Conservation (phyloP, 2,113 vertebrate genomes). For the Uropsilus gracilis region DNA sequence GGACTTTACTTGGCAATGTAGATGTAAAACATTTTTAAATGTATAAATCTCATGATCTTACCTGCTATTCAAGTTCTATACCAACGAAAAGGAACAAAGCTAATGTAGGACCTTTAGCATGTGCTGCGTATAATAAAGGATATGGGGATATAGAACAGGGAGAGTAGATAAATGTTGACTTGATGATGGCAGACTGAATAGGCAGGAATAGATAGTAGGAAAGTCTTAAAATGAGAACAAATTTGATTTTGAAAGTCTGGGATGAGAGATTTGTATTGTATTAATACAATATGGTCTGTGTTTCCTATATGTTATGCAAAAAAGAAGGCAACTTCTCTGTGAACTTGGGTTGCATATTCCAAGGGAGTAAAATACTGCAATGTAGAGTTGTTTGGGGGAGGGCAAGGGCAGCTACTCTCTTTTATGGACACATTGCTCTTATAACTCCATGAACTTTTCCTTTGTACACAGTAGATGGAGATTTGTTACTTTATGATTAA, state of each 20-base stretch:
- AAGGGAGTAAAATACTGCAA: background rate
- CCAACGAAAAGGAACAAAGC: background rate
- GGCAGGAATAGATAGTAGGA: background rate
- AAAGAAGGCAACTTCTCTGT: background rate
- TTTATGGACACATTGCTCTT: background rate
- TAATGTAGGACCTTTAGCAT: background rate
- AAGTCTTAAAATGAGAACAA: background rate
- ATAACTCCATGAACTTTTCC: background rate
- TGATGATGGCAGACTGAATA: background rate
- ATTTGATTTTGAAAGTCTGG: background rate
- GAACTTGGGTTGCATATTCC: background rate
- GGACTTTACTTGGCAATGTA: background rate
- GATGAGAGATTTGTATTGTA: background rate
- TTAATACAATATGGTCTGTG: background rate
- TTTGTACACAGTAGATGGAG: background rate
- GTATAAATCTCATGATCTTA: background rate
- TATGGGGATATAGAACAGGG: background rate
- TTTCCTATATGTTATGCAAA: background rate
- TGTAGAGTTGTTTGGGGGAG: too few species aligned
- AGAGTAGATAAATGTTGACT: background rate
- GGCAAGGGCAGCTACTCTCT: background rate
- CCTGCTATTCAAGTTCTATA: background rate
- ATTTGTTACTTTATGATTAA: conserved; percentile 29
- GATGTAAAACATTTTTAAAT: background rate
- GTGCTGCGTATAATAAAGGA: background rate